Evolutionary conservation across 1,140 invertebrate species (phyloP).

Genomic region (Drosophila nannoptera): DNA sequence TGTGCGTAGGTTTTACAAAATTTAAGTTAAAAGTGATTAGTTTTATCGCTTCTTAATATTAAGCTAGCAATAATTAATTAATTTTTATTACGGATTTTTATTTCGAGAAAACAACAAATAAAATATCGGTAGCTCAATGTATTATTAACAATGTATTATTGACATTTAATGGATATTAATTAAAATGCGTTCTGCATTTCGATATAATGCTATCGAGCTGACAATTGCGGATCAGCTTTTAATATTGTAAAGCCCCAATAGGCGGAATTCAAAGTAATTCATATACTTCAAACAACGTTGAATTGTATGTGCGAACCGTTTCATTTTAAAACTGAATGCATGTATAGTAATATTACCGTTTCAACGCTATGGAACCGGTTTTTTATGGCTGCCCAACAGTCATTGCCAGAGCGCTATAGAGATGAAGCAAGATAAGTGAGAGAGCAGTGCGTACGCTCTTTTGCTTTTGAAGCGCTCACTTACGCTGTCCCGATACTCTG

Average conservation of each 20-base stretch:
- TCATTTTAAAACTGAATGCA: not conserved
- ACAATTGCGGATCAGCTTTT: constrained; percentile 18
- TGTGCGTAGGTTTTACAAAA: constrained; percentile 1
- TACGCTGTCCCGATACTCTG: not conserved
- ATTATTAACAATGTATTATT: no score
- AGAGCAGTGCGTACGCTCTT: constrained; percentile 17
- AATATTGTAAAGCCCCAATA: not conserved
- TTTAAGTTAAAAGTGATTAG: not conserved
- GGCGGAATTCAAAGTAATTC: no score
- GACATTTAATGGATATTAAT: no score
- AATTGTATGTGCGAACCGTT: constrained; percentile 18
- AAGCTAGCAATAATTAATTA: constrained; percentile 1
- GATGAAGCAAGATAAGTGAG: constrained; percentile 21
- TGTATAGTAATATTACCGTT: constrained; percentile 21
- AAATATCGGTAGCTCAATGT: not conserved
- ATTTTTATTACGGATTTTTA: no score
- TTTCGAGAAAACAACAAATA: not conserved
- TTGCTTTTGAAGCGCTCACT: constrained; percentile 25
- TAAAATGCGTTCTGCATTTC: not conserved
- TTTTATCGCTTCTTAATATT: not conserved
- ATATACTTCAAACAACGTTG: constrained; percentile 3
- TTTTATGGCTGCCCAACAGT: constrained; percentile 21
- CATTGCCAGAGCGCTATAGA: constrained; percentile 3
- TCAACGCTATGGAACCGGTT: constrained; percentile 36
- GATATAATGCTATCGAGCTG: not conserved